Evolutionary conservation across 2,113 vertebrate species (phyloP), one percentile per base, ranked within the genome.

Genomic region (Panurus biarmicus): DNA sequence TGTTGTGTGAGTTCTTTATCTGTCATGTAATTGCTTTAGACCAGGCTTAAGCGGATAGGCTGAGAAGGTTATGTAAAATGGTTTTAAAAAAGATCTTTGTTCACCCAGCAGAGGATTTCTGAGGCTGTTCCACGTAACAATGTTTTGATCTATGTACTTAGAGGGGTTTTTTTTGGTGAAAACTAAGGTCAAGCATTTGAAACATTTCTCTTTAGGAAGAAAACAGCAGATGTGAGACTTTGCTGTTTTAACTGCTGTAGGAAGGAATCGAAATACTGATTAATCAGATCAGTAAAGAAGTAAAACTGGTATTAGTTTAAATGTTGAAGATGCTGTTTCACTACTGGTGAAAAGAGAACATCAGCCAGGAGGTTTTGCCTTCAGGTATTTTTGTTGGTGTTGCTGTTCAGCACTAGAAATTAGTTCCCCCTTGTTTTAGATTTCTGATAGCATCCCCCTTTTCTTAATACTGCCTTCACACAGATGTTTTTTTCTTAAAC

Each of bases 161-260:
- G 5, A 7, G 22, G 10, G 14, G 14, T 44, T 45, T 20, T 45
- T 1, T 40, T 33, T 10, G 56, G 7, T 82, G 35, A 71, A 67
- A 89, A 36, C 20, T 20, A 35, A 74, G 33, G 38, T 71, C 69
- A 60, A 42, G 25, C 9, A 56, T 64, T 84, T 1, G 1, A 90
- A 82, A 54, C 24, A 47, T 75, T 85, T 78, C 29, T 93, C 66
- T 76, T 80, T 20, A 58, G 47, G 56, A 76, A 73, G 54, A 69
- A 69, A 38, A 31, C 47, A 58, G 66, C 74, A 66, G 53, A 20
- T 90, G 38, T 56, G 72, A 85, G 35, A 58, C 62, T 76, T 14
- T 25, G 40, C 51, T 61, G 22, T 42, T 79, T 89, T 77, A 93
- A 80, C 77, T 94, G 66, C 62, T 79, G 38, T 58, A 66, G 64